These are phyloP conservation scores for Brachionus manjavacas DNA, from an alignment of 1,140 invertebrate species.

Conservation along the genomic window DNA sequence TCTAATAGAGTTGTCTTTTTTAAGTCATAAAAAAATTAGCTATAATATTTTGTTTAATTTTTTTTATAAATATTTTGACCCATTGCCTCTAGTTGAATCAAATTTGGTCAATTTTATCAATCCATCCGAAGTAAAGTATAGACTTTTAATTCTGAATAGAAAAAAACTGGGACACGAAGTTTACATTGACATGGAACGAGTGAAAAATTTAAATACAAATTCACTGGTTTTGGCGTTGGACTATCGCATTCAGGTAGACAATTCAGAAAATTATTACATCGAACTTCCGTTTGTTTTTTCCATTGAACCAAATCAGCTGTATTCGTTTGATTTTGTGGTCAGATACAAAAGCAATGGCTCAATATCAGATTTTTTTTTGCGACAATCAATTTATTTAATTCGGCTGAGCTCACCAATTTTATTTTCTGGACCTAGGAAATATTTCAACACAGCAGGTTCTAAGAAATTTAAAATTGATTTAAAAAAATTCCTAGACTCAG, in stretches of 20 bases:
- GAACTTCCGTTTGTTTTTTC: background rate
- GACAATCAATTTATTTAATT: background rate
- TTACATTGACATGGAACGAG: background rate
- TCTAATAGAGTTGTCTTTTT: background rate
- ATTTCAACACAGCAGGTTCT: background rate
- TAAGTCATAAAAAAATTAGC: background rate
- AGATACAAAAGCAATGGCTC: background rate
- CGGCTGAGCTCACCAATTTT: background rate
- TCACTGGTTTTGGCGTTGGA: background rate
- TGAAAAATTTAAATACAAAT: conserved; percentile 15
- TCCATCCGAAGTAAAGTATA: background rate
- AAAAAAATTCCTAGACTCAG: background rate
- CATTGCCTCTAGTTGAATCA: background rate
- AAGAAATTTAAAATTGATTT: background rate
- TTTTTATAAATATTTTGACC: background rate
- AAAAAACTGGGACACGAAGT: background rate
- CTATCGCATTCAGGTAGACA: background rate
- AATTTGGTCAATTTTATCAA: conserved; percentile 6
- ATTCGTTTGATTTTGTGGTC: conserved; percentile 13
- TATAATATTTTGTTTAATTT: background rate
- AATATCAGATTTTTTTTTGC: background rate
- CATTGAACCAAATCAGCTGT: conserved; percentile 2
- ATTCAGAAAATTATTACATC: background rate
- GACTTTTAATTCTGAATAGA: background rate
- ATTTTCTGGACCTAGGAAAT: background rate